phyloP scores from a whole-genome alignment of 2,888 invertebrate species.

The Aleiodes testaceus region DNA sequence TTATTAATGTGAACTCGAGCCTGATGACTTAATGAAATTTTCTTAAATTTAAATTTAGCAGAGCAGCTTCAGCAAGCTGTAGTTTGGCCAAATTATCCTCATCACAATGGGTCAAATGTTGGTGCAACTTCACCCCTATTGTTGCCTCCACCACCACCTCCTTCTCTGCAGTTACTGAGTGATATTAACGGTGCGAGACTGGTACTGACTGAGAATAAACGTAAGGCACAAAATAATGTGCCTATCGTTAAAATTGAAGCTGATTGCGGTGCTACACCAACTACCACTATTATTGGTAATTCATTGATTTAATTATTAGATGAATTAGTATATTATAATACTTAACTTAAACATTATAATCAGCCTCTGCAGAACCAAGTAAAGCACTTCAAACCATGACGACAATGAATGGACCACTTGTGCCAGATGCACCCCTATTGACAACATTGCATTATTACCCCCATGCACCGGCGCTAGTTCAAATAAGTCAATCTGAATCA shows the following conservation, averaged over 20 bases:
- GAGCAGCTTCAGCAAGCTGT: conserved; percentile 83
- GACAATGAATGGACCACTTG: conserved; percentile 65
- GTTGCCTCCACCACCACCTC: conserved; percentile 77
- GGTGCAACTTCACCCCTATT: conserved; percentile 72
- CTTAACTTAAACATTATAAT: not conserved
- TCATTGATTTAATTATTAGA: not conserved
- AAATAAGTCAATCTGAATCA: conserved; percentile 68
- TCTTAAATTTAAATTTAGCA: conserved; percentile 57
- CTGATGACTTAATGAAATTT: not conserved
- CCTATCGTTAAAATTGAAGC: conserved; percentile 84
- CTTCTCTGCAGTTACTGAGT: conserved; percentile 78
- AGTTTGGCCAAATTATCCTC: conserved; percentile 82
- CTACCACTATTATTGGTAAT: conserved; percentile 68
- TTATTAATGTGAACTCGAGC: not conserved
- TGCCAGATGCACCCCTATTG: conserved; percentile 66
- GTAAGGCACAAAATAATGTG: conserved; percentile 76
- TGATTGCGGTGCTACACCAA: conserved; percentile 72
- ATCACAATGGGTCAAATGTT: conserved; percentile 71
- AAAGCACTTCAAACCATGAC: conserved; percentile 69
- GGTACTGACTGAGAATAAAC: conserved; percentile 77
- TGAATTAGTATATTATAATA: not conserved
- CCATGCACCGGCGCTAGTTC: conserved; percentile 67
- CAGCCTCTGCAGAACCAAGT: conserved; percentile 67
- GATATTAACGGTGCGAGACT: conserved; percentile 77
- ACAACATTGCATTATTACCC: conserved; percentile 70